A percentile compares a stretch with the other conserved stretches of the same genome.
These are phyloP conservation scores for Poecilia latipinna DNA, from an alignment of 2,113 vertebrate species.

Conservation along the genomic window DNA sequence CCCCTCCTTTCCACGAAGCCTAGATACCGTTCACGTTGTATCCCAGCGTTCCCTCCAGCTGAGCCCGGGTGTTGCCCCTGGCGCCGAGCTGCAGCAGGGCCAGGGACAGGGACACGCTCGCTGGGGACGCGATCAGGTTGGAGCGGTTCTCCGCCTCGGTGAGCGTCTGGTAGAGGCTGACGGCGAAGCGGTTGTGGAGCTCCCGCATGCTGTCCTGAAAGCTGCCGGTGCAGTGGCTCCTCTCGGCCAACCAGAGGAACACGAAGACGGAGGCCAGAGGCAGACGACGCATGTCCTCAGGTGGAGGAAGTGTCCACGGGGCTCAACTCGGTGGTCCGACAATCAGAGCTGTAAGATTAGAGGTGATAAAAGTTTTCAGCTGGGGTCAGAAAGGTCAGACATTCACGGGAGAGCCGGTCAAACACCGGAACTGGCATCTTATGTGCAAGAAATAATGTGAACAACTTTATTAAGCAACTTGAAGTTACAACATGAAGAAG, in stretches of 20 bases:
- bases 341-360: conserved; percentile 11
- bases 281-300: conserved; percentile 75
- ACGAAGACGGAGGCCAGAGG: conserved; percentile 71
- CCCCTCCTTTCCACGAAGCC: conserved; percentile 15
- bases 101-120: conserved; percentile 82
- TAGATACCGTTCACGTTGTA: conserved; percentile 83
- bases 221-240: conserved; percentile 57
- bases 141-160: conserved; percentile 74
- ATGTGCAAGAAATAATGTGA: neutral
- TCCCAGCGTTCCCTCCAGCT: conserved; percentile 83
- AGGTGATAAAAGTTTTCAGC: neutral
- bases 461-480: neutral
- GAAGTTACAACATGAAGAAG: neutral
- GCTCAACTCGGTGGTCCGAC: conserved; percentile 1
- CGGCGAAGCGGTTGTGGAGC: conserved; percentile 82
- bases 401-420: neutral
- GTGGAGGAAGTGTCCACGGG: conserved; percentile 27
- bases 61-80: conserved; percentile 81
- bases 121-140: conserved; percentile 86
- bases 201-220: conserved; percentile 77
- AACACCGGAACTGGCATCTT: neutral
- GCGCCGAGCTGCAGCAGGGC: conserved; percentile 89
- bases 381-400: conserved; percentile 14
- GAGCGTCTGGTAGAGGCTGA: conserved; percentile 80
- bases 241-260: conserved; percentile 68